Evolutionary conservation across 2,113 vertebrate species (phyloP), one percentile per base, ranked within the genome.

Genomic region (Girardinichthys multiradiatus): DNA sequence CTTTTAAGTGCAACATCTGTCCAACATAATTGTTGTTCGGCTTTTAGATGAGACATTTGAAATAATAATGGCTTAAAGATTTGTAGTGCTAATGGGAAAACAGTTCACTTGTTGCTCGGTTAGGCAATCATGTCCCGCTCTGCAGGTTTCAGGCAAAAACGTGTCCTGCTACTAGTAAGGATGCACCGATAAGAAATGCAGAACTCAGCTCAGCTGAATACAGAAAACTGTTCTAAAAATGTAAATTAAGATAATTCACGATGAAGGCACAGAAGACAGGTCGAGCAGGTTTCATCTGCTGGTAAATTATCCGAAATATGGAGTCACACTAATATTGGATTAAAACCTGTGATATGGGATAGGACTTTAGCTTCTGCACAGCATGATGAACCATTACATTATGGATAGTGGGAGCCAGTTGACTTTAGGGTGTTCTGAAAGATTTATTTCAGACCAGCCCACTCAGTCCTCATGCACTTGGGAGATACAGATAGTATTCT

Each of bases 381-480:
- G 74, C 75, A 70, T 10, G 79, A 81, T 86, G 86, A 89, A 83
- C 73, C 77, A 74, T 75, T 90, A 64, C 86, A 91, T 91, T 89
- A 78, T 90, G 85, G 83, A 90, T 88, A 82, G 80, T 68, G 77
- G 83, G 85, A 76, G 90, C 85, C 85, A 84, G 80, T 84, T 89
- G 66, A 87, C 90, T 90, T 87, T 68, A 88, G 90, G 90, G 83
- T 48, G 61, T 76, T 76, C 77, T 91, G 42, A 92, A 92, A 92
- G 64, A 91, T 92, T 89, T 82, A 90, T 90, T 89, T 81, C 66
- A 81, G 80, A 79, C 77, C 58, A 73, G 73, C 89, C 86, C 89
- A 81, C 85, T 90, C 86, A 86, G 80, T 84, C 70, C 78, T 59
- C 84, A 72, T 85, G 88, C 80, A 76, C 60, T 79, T 60, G 72